Evolutionary conservation across 2,888 invertebrate genomes (phyloP), one percentile per base, ranked within the genome.

Genomic region (Odontocolon sp.): DNA sequence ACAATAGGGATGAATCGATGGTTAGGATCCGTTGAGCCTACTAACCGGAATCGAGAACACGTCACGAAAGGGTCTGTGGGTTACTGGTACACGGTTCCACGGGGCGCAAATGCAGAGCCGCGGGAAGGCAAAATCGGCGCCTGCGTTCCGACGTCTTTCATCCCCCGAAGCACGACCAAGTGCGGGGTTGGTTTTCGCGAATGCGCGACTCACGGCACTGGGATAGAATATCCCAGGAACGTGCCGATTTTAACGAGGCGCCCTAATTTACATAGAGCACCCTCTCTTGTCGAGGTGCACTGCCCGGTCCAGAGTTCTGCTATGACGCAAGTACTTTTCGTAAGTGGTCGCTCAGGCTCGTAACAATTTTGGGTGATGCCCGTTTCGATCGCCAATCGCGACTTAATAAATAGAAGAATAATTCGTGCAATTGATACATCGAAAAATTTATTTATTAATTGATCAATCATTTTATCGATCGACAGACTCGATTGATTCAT

Each of bases 1-100:
- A n/a, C n/a, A n/a, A 3, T 26, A 52, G 23, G 31, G 1, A 28
- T 2, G 54, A 73, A 71, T 73, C 61, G 47, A 73, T 69, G 71
- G 69, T 73, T 56, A 50, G 61, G 45, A 6, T 40, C 26, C 36
- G 69, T 63, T 80, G 78, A 79, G 82, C 84, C 85, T 88, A 89
- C 87, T 89, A 87, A 89, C 88, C 88, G 86, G 84, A 84, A 86
- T 83, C 80, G 82, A 85, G 82, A 70, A 54, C 54, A 81, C 83
- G 83, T 84, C 82, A 83, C 83, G 80, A 86, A 83, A 72, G 72
- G 85, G 86, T 87, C 88, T 88, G 84, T 89, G 85, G 88, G 89
- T 89, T 89, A 89, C 89, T 89, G 89, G 89, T 86, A 89, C 89
- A 87, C 82, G 80, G 81, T 84, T 85, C 83, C 83, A 84, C 85